Conservation (phyloP, 2,113 vertebrate species). For the Orycteropus afer region DNA sequence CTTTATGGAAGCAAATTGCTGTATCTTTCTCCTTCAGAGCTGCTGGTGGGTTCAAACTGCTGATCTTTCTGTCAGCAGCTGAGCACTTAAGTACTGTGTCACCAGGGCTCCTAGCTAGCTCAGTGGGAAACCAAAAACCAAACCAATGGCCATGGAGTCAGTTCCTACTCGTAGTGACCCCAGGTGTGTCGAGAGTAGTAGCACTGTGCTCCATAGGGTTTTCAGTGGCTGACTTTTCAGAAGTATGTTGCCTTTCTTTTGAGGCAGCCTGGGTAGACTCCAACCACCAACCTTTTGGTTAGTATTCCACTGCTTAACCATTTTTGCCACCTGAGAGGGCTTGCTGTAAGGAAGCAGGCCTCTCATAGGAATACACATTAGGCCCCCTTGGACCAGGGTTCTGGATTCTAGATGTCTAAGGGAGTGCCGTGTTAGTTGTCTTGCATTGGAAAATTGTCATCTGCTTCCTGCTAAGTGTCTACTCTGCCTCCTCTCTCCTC, state of each 20-base stretch:
- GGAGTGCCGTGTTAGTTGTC: not conserved
- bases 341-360: not conserved
- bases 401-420: not conserved
- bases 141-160: not conserved
- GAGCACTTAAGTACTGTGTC: not conserved
- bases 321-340: not conserved
- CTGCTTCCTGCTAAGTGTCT: not conserved
- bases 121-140: not conserved
- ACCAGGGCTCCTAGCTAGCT: not conserved
- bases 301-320: not conserved
- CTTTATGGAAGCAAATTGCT: not conserved
- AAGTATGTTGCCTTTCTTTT: not conserved
- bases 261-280: not conserved
- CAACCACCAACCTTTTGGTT: not conserved
- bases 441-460: not conserved
- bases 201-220: not conserved
- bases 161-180: not conserved
- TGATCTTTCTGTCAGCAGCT: not conserved
- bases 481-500: not conserved
- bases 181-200: not conserved
- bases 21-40: too few species aligned
- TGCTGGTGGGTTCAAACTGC: too few species aligned
- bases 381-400: not conserved
- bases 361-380: not conserved
- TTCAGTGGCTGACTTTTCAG: not conserved